These are phyloP conservation scores for Sialis lutaria DNA, from an alignment of 2,888 invertebrate species.

Conservation along the genomic window DNA sequence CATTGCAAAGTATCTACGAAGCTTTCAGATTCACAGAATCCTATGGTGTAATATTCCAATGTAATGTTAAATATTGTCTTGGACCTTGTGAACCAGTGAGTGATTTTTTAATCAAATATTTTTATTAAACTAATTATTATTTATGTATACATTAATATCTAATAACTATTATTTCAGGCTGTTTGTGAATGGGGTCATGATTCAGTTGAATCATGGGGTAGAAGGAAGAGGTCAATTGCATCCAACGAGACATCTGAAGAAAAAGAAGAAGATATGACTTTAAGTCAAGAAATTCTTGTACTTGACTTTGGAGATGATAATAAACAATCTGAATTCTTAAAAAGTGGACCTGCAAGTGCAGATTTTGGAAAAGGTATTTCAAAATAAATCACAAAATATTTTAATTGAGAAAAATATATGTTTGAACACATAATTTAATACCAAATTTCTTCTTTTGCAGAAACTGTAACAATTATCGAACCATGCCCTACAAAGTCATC, in stretches of 20 bases:
- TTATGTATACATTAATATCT: too few species aligned
- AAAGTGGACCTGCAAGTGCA: constrained; percentile 55
- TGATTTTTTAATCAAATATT: constrained; percentile 10
- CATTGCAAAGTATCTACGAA: constrained; percentile 79
- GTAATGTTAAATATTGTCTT: constrained; percentile 89
- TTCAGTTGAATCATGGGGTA: constrained; percentile 80
- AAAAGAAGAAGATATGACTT: constrained; percentile 71
- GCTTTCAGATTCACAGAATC: constrained; percentile 93
- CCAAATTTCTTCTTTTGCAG: constrained; percentile 29
- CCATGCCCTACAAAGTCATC: constrained; percentile 86
- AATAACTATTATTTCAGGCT: constrained; percentile 36
- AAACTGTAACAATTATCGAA: constrained; percentile 78
- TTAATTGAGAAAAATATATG: not conserved
- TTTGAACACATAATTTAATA: not conserved
- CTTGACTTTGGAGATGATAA: constrained; percentile 85
- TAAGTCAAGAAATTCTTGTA: constrained; percentile 86
- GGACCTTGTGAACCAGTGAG: constrained; percentile 86
- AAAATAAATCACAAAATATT: not conserved
- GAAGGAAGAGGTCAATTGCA: constrained; percentile 58
- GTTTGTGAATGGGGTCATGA: constrained; percentile 85
- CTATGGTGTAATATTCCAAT: constrained; percentile 92
- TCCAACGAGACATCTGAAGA: constrained; percentile 48
- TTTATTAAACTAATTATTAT: not conserved
- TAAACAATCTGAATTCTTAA: constrained; percentile 66
- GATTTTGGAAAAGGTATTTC: constrained; percentile 53